Evolutionary conservation across 2,113 vertebrate species (phyloP).

Genomic region (Alosa alosa): DNA sequence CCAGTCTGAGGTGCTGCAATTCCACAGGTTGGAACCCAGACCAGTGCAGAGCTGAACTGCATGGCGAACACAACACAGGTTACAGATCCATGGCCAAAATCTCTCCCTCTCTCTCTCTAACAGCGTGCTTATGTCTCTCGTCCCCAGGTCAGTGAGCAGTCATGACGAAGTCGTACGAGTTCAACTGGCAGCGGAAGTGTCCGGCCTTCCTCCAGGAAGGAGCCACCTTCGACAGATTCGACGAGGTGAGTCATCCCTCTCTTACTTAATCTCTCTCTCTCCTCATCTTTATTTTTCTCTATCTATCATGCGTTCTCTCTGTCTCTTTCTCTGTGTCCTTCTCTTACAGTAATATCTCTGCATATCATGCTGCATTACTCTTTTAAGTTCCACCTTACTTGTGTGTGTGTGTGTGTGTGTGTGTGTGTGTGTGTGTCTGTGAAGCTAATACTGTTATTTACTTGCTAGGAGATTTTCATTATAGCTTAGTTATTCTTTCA

Average conservation of each 20-base stretch:
- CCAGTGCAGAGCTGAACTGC: too few species aligned
- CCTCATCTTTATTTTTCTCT: not conserved
- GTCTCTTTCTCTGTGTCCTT: not conserved
- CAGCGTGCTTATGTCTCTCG: constrained; percentile 36
- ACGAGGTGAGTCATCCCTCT: constrained; percentile 83
- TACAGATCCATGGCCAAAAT: too few species aligned
- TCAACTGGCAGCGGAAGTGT: constrained; percentile 96
- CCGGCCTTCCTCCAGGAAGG: constrained; percentile 94
- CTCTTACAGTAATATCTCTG: too few species aligned
- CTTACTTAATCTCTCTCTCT: not conserved
- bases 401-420: not conserved
- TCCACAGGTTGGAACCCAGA: too few species aligned
- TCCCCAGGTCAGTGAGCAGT: constrained; percentile 77
- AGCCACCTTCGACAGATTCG: constrained; percentile 90
- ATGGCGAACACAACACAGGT: too few species aligned
- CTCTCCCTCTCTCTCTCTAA: not conserved
- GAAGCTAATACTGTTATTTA: not conserved
- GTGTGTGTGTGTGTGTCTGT: constrained; percentile 1
- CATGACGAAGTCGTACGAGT: constrained; percentile 98
- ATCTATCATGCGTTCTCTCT: not conserved
- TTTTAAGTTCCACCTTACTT: not conserved
- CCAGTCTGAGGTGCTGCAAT: too few species aligned
- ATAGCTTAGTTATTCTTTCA: not conserved
- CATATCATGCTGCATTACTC: too few species aligned
- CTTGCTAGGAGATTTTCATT: not conserved